These are phyloP conservation scores for Podarcis muralis DNA, from an alignment of 2,113 vertebrate genomes.

Conservation along the genomic window DNA sequence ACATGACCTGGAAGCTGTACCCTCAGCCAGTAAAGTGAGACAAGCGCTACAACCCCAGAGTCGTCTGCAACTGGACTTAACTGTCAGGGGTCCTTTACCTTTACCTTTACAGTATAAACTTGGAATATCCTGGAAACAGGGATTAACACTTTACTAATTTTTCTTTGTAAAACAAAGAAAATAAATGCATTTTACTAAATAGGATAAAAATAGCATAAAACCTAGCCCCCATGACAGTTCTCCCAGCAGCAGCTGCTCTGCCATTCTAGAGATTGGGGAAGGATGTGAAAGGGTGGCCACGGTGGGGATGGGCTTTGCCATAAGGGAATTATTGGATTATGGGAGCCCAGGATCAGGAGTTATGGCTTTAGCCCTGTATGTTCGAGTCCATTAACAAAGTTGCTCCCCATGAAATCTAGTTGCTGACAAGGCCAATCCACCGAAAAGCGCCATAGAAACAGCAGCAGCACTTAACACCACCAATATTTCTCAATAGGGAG, in stretches of 20 bases:
- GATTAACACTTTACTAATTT: too few relatives aligned
- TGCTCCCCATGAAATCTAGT: background rate
- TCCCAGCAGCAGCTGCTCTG: background rate
- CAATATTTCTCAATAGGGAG: background rate
- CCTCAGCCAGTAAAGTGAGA: too few relatives aligned
- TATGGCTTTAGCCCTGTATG: background rate
- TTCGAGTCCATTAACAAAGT: background rate
- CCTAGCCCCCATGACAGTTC: background rate
- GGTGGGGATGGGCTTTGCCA: background rate
- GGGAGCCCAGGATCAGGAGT: background rate
- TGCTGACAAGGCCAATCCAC: background rate
- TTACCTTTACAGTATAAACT: background rate
- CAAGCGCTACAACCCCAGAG: too few relatives aligned
- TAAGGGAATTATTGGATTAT: background rate
- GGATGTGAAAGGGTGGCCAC: background rate
- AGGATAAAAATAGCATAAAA: background rate
- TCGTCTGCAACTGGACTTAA: too few relatives aligned
- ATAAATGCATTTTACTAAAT: background rate
- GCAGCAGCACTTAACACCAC: too few relatives aligned
- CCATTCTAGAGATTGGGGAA: background rate
- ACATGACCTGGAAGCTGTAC: too few relatives aligned
- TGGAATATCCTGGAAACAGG: background rate
- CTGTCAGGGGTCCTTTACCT: too few relatives aligned
- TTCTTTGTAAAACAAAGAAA: background rate
- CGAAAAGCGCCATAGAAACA: background rate